These are phyloP conservation scores for Corella eumyota DNA, from an alignment of 23 tunicate genomes.

Conservation along the genomic window DNA sequence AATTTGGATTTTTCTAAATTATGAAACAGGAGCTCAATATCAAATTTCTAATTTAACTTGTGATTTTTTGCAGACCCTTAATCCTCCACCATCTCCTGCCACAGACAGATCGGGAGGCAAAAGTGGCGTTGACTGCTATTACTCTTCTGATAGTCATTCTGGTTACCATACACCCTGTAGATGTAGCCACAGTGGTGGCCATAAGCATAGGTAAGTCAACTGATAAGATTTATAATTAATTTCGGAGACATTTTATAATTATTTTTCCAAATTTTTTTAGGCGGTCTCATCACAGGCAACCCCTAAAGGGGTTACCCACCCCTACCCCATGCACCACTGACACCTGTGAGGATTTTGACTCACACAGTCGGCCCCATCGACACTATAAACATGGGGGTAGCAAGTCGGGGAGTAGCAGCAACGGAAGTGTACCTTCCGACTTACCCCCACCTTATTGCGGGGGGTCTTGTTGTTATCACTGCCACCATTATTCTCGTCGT, in stretches of 20 bases:
- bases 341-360: conserved; percentile 44
- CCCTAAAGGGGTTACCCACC: conserved; percentile 29
- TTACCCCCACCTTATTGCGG: conserved; percentile 68
- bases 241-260: no score
- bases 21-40: no score
- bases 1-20: no score
- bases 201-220: conserved; percentile 17
- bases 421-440: conserved; percentile 27
- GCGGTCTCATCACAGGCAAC: conserved; percentile 6
- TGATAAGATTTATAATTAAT: no score
- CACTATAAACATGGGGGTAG: neutral
- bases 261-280: conserved; percentile 8
- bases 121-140: conserved; percentile 16
- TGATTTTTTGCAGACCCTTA: conserved; percentile 33
- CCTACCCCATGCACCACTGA: conserved; percentile 87
- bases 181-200: conserved; percentile 33
- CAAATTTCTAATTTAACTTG: no score
- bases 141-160: conserved; percentile 17
- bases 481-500: conserved; percentile 19
- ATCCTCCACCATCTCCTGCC: conserved; percentile 61
- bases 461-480: conserved; percentile 31
- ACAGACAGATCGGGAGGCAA: conserved; percentile 46
- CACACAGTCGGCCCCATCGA: conserved; percentile 6
- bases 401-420: conserved; percentile 3
- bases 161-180: conserved; percentile 16